Conservation (phyloP, 2,888 invertebrate species). For the Octodonta nipae region DNA sequence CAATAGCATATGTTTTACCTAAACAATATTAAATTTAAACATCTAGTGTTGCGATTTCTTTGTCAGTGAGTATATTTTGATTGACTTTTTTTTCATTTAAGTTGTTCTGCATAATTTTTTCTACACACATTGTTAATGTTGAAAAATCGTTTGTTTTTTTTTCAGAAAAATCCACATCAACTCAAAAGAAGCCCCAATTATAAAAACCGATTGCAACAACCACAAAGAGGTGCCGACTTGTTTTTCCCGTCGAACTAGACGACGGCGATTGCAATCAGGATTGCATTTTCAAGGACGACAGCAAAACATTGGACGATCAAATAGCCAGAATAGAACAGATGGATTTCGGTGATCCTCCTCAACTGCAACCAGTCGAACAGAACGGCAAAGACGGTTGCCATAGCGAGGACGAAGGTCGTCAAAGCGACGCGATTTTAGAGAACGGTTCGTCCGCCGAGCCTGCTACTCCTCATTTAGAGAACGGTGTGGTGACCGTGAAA, state of each 20-base stretch:
- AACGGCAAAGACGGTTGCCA: slow-evolving; percentile 5
- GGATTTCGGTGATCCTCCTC: slow-evolving; percentile 12
- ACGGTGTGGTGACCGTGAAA: slow-evolving; percentile 7
- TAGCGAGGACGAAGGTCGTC: slow-evolving; percentile 10
- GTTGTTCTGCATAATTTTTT: no score
- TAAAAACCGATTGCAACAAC: no score
- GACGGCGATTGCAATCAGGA: slow-evolving; percentile 28
- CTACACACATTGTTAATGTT: no score
- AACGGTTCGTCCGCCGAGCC: slow-evolving; percentile 9
- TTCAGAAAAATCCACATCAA: no score
- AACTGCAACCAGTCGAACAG: slow-evolving; percentile 10
- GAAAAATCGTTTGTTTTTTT: no score
- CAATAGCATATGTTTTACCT: no score
- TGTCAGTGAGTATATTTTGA: no score
- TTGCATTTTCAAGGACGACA: slow-evolving; percentile 25
- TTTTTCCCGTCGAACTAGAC: slow-evolving; percentile 19
- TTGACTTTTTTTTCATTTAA: no score
- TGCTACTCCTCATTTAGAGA: not conserved
- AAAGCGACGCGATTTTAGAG: not conserved
- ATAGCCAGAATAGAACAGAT: slow-evolving; percentile 17
- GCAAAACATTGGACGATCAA: slow-evolving; percentile 18
- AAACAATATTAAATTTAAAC: no score
- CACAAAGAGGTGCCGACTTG: no score
- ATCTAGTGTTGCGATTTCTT: no score
- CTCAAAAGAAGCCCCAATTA: no score